A percentile compares a stretch with the other conserved stretches of the same genome.
These are phyloP conservation scores for Dolichotis patagonum DNA, from an alignment of 2,113 vertebrate species.

Conservation along the genomic window DNA sequence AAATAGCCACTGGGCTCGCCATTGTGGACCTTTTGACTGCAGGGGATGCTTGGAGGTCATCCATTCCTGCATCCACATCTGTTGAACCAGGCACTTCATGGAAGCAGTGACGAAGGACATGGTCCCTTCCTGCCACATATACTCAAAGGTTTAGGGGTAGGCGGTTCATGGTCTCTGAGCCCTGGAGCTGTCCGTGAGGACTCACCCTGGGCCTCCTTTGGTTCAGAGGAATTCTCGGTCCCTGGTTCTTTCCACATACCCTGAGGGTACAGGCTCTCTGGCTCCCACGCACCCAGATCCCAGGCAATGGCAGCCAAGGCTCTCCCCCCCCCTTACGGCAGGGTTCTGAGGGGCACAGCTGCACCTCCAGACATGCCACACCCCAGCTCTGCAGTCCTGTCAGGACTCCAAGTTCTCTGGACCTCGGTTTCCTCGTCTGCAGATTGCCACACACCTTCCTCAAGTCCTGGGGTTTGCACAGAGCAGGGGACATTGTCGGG, in stretches of 20 bases:
- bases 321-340: neutral
- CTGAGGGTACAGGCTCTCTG: neutral
- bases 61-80: fast-evolving
- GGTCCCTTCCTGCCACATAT: neutral
- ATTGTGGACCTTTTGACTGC: neutral
- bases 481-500: fast-evolving
- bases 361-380: neutral
- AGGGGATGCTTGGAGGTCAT: neutral
- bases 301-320: neutral
- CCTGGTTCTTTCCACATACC: neutral
- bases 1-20: neutral
- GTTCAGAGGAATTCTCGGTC: neutral
- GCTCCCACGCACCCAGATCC: neutral
- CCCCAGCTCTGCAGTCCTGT: neutral
- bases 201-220: neutral
- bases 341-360: neutral
- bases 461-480: fast-evolving
- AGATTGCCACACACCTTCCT: neutral
- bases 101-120: neutral
- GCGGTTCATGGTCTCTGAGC: neutral
- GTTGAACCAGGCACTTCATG: neutral
- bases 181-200: neutral
- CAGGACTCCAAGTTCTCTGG: neutral
- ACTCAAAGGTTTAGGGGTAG: neutral
- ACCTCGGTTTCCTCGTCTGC: neutral